Base-by-base conservation (phyloP, 2,888 invertebrate genomes). In the Drosophila robusta region DNA sequence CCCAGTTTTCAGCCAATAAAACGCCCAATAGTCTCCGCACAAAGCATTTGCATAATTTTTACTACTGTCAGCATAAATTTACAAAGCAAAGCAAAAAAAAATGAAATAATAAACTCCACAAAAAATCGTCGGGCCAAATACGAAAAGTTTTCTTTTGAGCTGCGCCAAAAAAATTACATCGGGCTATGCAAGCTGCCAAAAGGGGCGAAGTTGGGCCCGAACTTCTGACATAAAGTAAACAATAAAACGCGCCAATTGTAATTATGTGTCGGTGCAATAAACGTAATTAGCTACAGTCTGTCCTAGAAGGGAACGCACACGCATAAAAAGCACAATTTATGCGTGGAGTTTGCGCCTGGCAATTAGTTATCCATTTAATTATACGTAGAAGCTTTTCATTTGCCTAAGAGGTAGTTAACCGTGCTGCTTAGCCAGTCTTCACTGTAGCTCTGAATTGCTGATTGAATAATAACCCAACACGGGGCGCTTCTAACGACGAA, bases 221-320 rank as follows among this genome's bases (percentile, higher is more conserved):
- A 81, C 75, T 83, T 83, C 71, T 22, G 50, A 52, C 70, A 84
- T 82, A 84, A 82, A 82, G 76, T 78, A 70, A 76, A 76, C 80
- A 74, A 78, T 81, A 64, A 75, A 84, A 73, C 72, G 82, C 50
- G 70, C 51, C 75, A 78, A 84, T 81, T 81, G 78, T 67, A 67
- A 81, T 83, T 83, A 81, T 69, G 64, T 75, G 79, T 60, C 67
- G 58, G 56, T 44, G 14, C 45, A 52, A 63, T 68, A 66, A 73
- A 65, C 70, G 69, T 75, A 80, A 84, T 83, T 75, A 74, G 74
- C 61, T 58, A 66, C 65, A 54, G 73, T 56, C 8, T 29, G 50
- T n/a, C 36, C 65, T 57, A 24, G 22, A 7, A 39, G 52, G 52
- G 8, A 38, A 2, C 18, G 18, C 1, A 18, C 18, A 18, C 18